Evolutionary conservation across 2,113 vertebrate genomes (phyloP).

Genomic region (Crocuta crocuta): DNA sequence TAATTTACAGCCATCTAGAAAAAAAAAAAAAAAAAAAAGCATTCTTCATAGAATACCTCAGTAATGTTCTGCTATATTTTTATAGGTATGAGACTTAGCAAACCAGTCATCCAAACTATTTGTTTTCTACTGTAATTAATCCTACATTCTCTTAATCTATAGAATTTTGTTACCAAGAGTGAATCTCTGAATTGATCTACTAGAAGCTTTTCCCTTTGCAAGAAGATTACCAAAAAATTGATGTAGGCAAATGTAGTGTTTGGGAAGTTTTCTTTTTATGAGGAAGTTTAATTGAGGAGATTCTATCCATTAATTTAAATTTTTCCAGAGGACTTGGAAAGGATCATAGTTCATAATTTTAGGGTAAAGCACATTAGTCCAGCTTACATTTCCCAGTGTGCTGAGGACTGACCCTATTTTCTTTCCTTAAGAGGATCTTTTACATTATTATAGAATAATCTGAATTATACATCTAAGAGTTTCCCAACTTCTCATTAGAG

Average conservation of each 20-base stretch:
- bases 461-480: not conserved
- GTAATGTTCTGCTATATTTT: not conserved
- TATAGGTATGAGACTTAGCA: not conserved
- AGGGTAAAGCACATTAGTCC: not conserved
- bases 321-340: not conserved
- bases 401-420: not conserved
- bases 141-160: not conserved
- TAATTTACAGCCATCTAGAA: not conserved
- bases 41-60: not conserved
- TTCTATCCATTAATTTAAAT: not conserved
- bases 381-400: not conserved
- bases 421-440: not conserved
- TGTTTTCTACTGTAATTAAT: conserved; percentile 33
- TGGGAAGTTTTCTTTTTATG: not conserved
- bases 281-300: not conserved
- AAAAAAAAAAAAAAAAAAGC: not conserved
- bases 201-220: not conserved
- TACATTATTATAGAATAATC: not conserved
- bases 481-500: not conserved
- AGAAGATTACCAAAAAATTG: conserved; percentile 17
- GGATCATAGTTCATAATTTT: not conserved
- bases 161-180: not conserved
- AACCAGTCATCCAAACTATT: not conserved
- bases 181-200: not conserved
- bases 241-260: not conserved